Evolutionary conservation across 2,797 vertebrate genomes (phyloP).

Genomic region (Danio kyathit): DNA sequence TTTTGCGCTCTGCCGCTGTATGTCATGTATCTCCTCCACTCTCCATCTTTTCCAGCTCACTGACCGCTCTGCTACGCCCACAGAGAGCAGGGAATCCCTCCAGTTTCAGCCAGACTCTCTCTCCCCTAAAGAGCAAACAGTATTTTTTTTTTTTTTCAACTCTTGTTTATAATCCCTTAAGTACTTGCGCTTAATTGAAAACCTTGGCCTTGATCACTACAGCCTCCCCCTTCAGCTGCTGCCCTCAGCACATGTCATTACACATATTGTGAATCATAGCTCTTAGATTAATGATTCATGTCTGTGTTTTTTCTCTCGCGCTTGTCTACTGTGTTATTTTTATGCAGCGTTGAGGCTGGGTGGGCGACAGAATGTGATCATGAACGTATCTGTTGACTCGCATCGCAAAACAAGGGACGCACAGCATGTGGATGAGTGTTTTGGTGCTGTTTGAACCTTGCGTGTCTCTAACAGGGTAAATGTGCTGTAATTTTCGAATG

Average conservation of each 20-base stretch:
- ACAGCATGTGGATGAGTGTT: background rate
- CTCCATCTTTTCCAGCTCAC: conserved; percentile 20
- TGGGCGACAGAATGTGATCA: conserved; percentile 27
- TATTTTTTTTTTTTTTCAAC: conserved; percentile 11
- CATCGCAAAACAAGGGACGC: background rate
- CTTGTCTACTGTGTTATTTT: conserved; percentile 5
- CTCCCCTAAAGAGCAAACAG: conserved; percentile 12
- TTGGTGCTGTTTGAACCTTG: background rate
- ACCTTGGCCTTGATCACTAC: conserved; percentile 40
- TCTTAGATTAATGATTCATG: conserved; percentile 57
- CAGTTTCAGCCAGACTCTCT: conserved; percentile 31
- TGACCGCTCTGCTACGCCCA: background rate
- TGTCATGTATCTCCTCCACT: conserved; percentile 23
- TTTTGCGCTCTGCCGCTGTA: conserved; percentile 11
- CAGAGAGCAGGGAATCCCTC: conserved; percentile 37
- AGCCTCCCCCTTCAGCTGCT: conserved; percentile 18
- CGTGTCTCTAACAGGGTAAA: background rate
- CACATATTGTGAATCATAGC: conserved; percentile 46
- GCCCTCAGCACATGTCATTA: conserved; percentile 49
- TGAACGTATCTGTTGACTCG: background rate
- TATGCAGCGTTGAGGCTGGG: background rate
- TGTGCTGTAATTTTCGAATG: background rate
- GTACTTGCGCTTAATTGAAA: conserved; percentile 54
- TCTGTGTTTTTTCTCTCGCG: conserved; percentile 5
- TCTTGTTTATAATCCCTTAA: conserved; percentile 55